Evolutionary conservation across 2,888 invertebrate genomes (phyloP).

Genomic region (Epinotia brunnichana): DNA sequence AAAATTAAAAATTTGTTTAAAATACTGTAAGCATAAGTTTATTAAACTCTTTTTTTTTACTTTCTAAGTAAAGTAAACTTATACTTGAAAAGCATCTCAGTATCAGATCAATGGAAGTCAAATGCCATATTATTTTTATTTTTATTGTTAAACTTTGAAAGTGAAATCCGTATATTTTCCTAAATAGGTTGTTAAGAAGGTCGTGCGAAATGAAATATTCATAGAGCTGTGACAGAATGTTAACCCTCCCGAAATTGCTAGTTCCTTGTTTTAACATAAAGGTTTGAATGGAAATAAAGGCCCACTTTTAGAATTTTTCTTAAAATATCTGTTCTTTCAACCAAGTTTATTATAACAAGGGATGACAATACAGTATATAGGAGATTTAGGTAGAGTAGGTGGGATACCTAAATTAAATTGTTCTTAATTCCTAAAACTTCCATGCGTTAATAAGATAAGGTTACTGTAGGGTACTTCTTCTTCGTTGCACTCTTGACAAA

Average conservation of each 20-base stretch:
- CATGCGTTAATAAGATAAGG: too few species aligned
- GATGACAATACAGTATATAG: too few species aligned
- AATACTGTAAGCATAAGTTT: background rate
- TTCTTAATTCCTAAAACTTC: too few species aligned
- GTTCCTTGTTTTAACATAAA: slow-evolving; percentile 31
- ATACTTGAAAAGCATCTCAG: background rate
- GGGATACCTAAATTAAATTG: too few species aligned
- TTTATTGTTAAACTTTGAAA: background rate
- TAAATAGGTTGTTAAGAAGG: slow-evolving; percentile 20
- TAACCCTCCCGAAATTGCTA: slow-evolving; percentile 20
- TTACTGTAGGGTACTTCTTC: too few species aligned
- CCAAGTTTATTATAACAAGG: too few species aligned
- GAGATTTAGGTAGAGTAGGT: too few species aligned
- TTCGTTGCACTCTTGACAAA: too few species aligned
- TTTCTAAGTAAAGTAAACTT: background rate
- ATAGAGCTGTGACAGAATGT: slow-evolving; percentile 30
- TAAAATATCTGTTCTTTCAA: too few species aligned
- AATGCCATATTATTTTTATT: background rate
- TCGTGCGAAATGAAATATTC: slow-evolving; percentile 32
- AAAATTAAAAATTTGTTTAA: too few species aligned
- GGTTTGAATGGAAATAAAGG: slow-evolving; percentile 3
- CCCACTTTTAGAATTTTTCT: background rate
- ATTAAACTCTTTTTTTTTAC: too few species aligned
- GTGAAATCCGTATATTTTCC: slow-evolving; percentile 19
- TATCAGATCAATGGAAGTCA: background rate